Percentiles rank a stretch among this genome's conserved stretches.
phyloP scores from a whole-genome alignment of 2,888 invertebrate species.

The Ommatoiulus sabulosus region DNA sequence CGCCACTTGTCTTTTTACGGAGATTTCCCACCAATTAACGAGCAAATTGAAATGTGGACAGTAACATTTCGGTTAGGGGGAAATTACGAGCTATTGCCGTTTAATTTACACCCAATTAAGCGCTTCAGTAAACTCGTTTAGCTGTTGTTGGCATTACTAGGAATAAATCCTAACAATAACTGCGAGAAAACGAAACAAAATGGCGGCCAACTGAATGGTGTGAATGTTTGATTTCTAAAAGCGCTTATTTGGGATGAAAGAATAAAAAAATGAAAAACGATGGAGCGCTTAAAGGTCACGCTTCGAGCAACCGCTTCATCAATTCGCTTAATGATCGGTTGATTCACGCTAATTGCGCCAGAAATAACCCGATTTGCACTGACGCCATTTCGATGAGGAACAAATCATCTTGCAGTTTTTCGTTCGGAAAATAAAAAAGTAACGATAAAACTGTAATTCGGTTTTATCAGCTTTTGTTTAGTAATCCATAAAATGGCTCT shows the following conservation, averaged over 20 bases:
- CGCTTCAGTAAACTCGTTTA: neutral
- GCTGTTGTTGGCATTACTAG: neutral
- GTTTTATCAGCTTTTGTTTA: conserved; percentile 34
- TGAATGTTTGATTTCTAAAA: neutral
- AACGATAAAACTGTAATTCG: conserved; percentile 6
- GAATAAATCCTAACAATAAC: neutral
- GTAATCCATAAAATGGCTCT: conserved; percentile 13
- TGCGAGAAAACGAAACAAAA: neutral
- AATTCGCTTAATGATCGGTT: neutral
- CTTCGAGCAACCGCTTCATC: neutral
- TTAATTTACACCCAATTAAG: neutral
- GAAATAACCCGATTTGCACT: neutral
- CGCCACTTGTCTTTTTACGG: no score
- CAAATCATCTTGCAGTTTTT: neutral
- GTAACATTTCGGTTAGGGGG: no score
- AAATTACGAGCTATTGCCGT: no score
- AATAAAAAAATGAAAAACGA: neutral
- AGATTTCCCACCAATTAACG: no score
- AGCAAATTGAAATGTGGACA: no score
- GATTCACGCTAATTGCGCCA: conserved; percentile 5
- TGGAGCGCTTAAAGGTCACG: conserved; percentile 7
- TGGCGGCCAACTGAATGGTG: neutral
- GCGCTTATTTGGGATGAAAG: neutral
- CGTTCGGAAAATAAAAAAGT: neutral
- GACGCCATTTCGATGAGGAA: neutral